Percentiles rank a stretch among this genome's conserved stretches.
Conservation (phyloP, 2,888 invertebrate species). For the Morpho helenor region DNA sequence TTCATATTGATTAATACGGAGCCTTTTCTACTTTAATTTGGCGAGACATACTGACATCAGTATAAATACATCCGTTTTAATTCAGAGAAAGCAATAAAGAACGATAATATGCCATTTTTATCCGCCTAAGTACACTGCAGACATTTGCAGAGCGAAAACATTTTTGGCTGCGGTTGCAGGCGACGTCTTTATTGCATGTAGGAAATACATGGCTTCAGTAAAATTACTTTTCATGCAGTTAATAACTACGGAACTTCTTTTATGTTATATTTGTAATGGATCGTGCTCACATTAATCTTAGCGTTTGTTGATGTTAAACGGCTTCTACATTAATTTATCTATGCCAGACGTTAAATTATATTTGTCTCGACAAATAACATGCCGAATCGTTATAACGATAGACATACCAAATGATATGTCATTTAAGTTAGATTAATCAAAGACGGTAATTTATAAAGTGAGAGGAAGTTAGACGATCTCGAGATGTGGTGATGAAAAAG, state of each 20-base stretch:
- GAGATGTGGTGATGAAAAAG: too few relatives aligned
- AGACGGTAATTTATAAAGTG: too few relatives aligned
- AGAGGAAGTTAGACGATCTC: too few relatives aligned
- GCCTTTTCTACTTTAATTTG: constrained; percentile 19
- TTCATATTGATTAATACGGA: not conserved
- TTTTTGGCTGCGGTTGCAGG: constrained; percentile 33
- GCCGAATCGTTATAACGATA: not conserved
- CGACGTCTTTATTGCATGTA: constrained; percentile 34
- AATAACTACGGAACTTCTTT: constrained; percentile 29
- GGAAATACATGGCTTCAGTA: constrained; percentile 29
- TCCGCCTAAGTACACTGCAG: constrained; percentile 27
- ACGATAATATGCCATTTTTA: constrained; percentile 26
- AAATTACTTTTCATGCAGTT: constrained; percentile 31
- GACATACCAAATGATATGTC: too few relatives aligned
- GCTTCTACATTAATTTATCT: constrained; percentile 21
- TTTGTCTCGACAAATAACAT: constrained; percentile 8
- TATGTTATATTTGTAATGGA: constrained; percentile 25
- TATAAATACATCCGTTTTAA: constrained; percentile 20
- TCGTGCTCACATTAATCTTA: constrained; percentile 20
- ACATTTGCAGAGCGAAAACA: constrained; percentile 30
- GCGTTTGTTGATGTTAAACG: constrained; percentile 19
- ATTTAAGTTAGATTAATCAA: too few relatives aligned
- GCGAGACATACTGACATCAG: constrained; percentile 19
- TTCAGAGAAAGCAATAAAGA: constrained; percentile 25
- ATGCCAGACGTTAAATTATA: constrained; percentile 15